phyloP scores from a whole-genome alignment of 2,113 vertebrate genomes.

The Bubo blakistoni region DNA sequence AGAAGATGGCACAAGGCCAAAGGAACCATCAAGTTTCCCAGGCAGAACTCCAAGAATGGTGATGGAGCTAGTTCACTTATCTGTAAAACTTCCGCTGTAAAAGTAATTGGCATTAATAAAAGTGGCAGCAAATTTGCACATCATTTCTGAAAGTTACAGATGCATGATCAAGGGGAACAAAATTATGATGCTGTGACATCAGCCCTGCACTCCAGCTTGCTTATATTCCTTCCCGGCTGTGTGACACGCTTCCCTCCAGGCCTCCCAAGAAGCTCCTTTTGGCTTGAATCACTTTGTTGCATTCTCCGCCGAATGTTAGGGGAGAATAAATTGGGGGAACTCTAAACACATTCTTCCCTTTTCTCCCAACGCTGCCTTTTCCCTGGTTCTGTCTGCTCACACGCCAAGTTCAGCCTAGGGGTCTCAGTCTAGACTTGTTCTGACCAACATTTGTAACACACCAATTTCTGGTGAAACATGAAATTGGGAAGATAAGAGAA shows the following conservation, averaged over 20 bases:
- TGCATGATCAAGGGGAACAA: background rate
- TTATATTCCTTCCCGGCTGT: rapidly evolving
- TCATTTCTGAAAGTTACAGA: background rate
- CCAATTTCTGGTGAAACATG: background rate
- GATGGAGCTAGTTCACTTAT: background rate
- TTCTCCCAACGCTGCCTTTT: background rate
- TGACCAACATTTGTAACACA: background rate
- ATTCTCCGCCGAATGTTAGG: background rate
- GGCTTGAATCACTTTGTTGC: background rate
- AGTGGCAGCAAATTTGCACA: background rate
- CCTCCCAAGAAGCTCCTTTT: background rate
- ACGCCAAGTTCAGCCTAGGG: background rate
- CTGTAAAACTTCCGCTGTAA: background rate
- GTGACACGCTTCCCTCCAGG: background rate
- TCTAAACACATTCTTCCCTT: rapidly evolving
- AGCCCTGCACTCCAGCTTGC: background rate
- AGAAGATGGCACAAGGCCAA: background rate
- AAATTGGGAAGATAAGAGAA: background rate
- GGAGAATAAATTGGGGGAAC: background rate
- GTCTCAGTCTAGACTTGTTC: background rate
- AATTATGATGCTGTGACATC: background rate
- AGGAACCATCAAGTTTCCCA: background rate
- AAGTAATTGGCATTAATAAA: background rate
- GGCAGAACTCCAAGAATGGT: background rate
- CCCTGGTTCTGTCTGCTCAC: background rate